Conservation (phyloP, 2,797 vertebrate species). For the Squalus acanthias region DNA sequence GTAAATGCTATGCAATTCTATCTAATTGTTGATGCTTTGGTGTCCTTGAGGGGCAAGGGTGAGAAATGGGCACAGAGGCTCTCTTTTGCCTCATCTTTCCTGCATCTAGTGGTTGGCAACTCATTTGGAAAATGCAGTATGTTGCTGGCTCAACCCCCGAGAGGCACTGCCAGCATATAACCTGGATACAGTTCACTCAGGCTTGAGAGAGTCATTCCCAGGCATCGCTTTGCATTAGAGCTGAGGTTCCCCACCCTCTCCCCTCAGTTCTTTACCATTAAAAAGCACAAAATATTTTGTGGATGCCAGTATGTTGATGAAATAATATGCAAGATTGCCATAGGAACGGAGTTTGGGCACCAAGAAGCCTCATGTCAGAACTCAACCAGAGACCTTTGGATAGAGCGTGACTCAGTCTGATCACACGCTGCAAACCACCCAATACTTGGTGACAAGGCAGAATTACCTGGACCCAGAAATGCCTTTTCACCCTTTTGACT, state of each 20-base stretch:
- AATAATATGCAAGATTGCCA: no score
- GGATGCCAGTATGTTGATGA: no score
- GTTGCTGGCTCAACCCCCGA: neutral
- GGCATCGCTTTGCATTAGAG: no score
- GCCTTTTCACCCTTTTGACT: no score
- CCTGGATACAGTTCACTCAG: neutral
- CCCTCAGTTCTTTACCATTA: neutral
- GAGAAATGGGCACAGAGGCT: neutral
- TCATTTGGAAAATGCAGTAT: neutral
- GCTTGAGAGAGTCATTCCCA: neutral
- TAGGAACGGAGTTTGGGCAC: no score
- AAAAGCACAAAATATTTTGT: no score
- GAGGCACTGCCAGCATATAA: neutral
- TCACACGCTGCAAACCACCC: no score
- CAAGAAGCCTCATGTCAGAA: no score
- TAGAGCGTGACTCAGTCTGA: no score
- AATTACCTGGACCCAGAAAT: neutral
- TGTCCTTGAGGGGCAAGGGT: neutral
- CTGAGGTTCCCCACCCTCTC: neutral
- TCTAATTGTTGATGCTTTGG: neutral
- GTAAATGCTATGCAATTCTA: neutral
- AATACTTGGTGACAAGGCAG: neutral
- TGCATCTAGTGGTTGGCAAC: neutral
- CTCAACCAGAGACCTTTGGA: no score
- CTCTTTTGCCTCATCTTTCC: neutral